phyloP scores from a whole-genome alignment of 1,140 invertebrate genomes.

The Drosophila auraria region DNA sequence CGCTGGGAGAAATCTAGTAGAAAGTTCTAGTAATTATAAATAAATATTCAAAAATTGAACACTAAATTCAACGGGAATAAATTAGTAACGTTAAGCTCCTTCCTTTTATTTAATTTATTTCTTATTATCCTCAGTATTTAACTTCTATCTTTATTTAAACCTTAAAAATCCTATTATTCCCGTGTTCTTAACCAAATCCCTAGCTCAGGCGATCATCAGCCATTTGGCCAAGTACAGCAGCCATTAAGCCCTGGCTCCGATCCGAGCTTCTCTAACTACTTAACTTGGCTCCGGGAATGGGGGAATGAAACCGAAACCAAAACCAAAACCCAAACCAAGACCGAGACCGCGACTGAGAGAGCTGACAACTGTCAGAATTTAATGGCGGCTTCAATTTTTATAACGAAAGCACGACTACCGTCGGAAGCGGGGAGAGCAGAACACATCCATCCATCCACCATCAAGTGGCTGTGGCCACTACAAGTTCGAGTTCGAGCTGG shows the following conservation, averaged over 20 bases:
- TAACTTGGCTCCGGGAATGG: constrained; percentile 26
- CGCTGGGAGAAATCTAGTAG: background rate
- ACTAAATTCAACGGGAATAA: too few species aligned
- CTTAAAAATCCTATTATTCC: background rate
- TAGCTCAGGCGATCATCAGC: constrained; percentile 47
- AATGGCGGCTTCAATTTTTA: constrained; percentile 84
- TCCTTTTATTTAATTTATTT: background rate
- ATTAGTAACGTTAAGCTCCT: too few species aligned
- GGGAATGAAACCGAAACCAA: constrained; percentile 34
- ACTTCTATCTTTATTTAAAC: background rate
- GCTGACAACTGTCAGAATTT: constrained; percentile 84
- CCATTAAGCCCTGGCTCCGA: constrained; percentile 23
- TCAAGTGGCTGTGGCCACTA: constrained; percentile 51
- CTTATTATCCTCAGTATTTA: background rate
- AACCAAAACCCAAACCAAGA: background rate
- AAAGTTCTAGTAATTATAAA: too few species aligned
- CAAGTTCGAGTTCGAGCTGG: constrained; percentile 41
- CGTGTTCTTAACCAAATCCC: constrained; percentile 45
- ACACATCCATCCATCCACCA: constrained; percentile 30
- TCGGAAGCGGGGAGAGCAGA: constrained; percentile 41
- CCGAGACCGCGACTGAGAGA: constrained; percentile 23
- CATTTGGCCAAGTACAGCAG: constrained; percentile 43
- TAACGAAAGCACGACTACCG: constrained; percentile 83
- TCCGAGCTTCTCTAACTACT: constrained; percentile 43
- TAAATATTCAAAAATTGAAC: too few species aligned